phyloP scores from a whole-genome alignment of 2,797 vertebrate species.

The Scolopax rusticola region DNA sequence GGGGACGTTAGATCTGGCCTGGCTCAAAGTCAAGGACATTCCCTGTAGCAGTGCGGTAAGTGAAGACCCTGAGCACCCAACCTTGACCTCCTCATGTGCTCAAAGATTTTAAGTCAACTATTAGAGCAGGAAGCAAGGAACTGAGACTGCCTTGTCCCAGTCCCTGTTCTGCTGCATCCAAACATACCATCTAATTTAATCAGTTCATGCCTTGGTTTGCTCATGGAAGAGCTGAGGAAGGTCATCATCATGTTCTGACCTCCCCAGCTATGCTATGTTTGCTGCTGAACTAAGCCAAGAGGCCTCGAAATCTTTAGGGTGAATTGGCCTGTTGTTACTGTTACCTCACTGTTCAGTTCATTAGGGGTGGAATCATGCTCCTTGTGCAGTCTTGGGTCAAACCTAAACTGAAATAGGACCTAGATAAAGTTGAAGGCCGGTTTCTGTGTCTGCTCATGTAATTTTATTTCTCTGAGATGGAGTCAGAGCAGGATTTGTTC shows the following conservation, averaged over 20 bases:
- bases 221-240: neutral
- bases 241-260: neutral
- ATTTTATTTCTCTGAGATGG: neutral
- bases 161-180: neutral
- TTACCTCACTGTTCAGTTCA: neutral
- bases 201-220: neutral
- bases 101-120: accelerated
- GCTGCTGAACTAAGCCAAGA: neutral
- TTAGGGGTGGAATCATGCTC: neutral
- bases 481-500: neutral
- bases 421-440: neutral
- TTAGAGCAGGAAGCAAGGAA: neutral
- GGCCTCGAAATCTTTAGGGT: neutral
- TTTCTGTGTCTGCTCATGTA: neutral
- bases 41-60: slow-evolving; percentile 98
- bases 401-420: neutral
- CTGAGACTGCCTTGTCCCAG: accelerated
- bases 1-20: slow-evolving; percentile 95
- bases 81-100: neutral
- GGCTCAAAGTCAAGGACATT: slow-evolving; percentile 99
- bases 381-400: neutral
- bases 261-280: neutral
- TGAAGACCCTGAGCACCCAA: slow-evolving; percentile 7
- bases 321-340: neutral
- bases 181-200: neutral